Conservation (phyloP, 2,113 vertebrate species). For the Oplegnathus fasciatus region DNA sequence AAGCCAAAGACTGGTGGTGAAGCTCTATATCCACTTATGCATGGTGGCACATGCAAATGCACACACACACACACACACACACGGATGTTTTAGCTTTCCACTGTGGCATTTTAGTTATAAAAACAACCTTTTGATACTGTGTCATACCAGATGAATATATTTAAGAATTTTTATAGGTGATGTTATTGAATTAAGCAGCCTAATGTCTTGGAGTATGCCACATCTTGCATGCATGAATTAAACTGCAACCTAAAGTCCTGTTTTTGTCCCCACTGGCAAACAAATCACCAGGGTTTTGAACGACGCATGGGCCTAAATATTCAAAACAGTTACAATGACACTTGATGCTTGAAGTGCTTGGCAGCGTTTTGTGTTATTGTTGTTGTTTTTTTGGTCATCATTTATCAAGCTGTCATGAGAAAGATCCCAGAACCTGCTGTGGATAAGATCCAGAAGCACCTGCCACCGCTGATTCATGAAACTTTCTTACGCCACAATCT, state of each 20-base stretch:
- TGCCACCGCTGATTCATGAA: slow-evolving; percentile 28
- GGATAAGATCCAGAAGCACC: slow-evolving; percentile 6
- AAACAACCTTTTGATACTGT: slow-evolving; percentile 41
- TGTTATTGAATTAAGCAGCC: slow-evolving; percentile 26
- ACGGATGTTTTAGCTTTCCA: slow-evolving; percentile 16
- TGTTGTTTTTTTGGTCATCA: not conserved
- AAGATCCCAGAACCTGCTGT: not conserved
- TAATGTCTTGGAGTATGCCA: not conserved
- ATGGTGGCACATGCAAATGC: not conserved
- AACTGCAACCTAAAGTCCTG: not conserved
- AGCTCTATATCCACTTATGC: not conserved
- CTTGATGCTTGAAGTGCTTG: not conserved
- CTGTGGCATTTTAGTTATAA: slow-evolving; percentile 46
- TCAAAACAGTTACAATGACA: not conserved
- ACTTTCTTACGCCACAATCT: slow-evolving; percentile 4
- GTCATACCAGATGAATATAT: not conserved
- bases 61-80: not conserved
- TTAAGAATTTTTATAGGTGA: not conserved
- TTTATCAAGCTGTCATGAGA: slow-evolving; percentile 36
- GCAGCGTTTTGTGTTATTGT: not conserved
- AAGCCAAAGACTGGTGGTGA: slow-evolving; percentile 21
- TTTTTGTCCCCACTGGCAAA: not conserved
- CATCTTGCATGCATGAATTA: not conserved
- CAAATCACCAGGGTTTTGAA: too few relatives aligned
- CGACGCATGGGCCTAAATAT: too few relatives aligned